Percentiles rank a stretch among this genome's conserved stretches.
These are phyloP conservation scores for Hirtodrosophila histrioides DNA, from an alignment of 2,888 invertebrate genomes.

Conservation along the genomic window DNA sequence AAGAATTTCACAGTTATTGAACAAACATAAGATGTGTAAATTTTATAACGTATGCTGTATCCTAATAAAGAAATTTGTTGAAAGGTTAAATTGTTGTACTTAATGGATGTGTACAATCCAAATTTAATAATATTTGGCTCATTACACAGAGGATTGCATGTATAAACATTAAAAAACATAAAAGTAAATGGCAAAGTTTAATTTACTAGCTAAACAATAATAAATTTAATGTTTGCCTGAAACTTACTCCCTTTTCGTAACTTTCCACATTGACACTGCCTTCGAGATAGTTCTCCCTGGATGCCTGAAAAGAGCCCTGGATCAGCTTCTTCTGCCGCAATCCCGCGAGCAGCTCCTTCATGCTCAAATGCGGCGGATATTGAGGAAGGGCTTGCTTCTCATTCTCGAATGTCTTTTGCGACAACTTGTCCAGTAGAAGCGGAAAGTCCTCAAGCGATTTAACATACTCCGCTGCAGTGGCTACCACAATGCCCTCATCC, in stretches of 20 bases:
- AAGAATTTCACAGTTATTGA: too few species aligned
- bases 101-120: too few species aligned
- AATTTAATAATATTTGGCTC: too few species aligned
- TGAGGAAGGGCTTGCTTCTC: constrained; percentile 87
- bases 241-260: constrained; percentile 90
- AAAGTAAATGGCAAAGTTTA: too few species aligned
- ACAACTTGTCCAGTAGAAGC: constrained; percentile 92
- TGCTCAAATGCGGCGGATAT: constrained; percentile 93
- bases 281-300: constrained; percentile 97
- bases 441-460: constrained; percentile 88
- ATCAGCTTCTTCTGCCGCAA: constrained; percentile 90
- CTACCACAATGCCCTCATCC: constrained; percentile 89
- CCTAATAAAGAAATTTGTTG: too few species aligned
- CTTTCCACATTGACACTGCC: constrained; percentile 93
- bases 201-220: too few species aligned
- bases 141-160: too few species aligned
- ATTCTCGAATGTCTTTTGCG: constrained; percentile 87
- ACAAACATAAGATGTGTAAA: too few species aligned
- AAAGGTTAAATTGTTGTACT: too few species aligned
- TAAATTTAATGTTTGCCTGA: too few species aligned
- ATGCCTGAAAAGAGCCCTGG: constrained; percentile 93
- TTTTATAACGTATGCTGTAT: too few species aligned
- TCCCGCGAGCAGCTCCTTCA: constrained; percentile 91
- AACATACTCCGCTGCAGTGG: constrained; percentile 89
- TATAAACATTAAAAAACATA: too few species aligned